A percentile compares a stretch with the other conserved stretches of the same genome.
Evolutionary conservation across 2,113 vertebrate species (phyloP).

Genomic region (Centropus unirufus): DNA sequence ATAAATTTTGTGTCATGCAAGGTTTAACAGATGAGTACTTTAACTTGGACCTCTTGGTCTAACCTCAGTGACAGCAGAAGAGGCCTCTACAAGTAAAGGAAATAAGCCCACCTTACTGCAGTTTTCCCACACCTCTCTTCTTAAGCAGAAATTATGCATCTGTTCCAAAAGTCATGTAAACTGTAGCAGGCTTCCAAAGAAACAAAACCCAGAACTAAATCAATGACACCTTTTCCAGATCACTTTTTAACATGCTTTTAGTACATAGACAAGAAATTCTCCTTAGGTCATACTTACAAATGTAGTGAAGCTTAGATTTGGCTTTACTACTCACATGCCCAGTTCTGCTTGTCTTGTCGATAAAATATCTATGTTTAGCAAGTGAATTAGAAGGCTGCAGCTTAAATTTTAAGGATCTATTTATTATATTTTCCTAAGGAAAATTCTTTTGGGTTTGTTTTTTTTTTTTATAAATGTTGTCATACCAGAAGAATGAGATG

Average conservation of each 20-base stretch:
- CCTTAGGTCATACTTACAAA: not conserved
- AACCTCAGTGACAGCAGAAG: not conserved
- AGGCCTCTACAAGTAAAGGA: not conserved
- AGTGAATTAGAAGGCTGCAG: not conserved
- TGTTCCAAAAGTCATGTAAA: not conserved
- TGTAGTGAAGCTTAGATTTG: not conserved
- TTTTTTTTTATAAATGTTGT: not conserved
- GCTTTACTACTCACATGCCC: not conserved
- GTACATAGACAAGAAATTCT: not conserved
- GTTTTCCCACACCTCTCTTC: not conserved
- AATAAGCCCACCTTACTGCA: not conserved
- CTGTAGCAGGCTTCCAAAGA: not conserved
- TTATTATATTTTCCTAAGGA: not conserved
- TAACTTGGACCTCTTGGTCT: not conserved
- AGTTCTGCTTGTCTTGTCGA: not conserved
- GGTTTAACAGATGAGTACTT: not conserved
- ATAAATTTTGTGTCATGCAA: not conserved
- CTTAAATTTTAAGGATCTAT: not conserved
- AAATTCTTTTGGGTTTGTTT: not conserved
- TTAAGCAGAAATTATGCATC: not conserved
- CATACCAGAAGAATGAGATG: not conserved
- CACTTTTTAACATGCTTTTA: not conserved
- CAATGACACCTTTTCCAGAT: not conserved
- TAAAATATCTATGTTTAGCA: not conserved
- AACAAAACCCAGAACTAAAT: not conserved